Percentiles rank a stretch among this genome's conserved stretches.
Conservation (phyloP, 1,140 invertebrate genomes). For the Zophobas atratus region DNA sequence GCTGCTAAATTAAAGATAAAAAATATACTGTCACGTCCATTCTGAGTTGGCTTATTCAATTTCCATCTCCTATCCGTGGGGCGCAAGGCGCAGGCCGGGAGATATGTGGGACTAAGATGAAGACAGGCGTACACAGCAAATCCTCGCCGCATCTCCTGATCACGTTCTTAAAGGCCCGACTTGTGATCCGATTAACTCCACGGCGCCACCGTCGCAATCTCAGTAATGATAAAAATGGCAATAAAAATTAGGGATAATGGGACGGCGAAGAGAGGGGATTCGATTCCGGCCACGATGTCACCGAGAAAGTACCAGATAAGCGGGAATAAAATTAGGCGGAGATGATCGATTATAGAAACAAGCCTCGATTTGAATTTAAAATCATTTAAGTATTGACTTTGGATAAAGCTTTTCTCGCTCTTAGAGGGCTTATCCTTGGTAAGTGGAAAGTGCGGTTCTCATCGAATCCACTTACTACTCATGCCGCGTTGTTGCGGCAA, state of each 20-base stretch:
- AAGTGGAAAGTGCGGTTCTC: conserved; percentile 63
- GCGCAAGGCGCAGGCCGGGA: conserved; percentile 47
- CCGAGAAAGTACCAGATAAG: conserved; percentile 53
- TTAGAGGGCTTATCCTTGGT: conserved; percentile 58
- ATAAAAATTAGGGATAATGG: conserved; percentile 68
- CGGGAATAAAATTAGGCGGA: conserved; percentile 59
- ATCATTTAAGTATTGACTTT: conserved; percentile 64
- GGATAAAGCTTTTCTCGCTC: conserved; percentile 58
- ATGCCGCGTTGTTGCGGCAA: conserved; percentile 37
- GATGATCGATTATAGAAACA: conserved; percentile 62
- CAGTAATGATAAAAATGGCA: conserved; percentile 67
- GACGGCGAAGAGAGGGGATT: conserved; percentile 47
- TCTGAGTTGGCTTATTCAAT: conserved; percentile 66
- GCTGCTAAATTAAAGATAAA: conserved; percentile 68
- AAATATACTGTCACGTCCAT: conserved; percentile 67
- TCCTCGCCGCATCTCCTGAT: conserved; percentile 63
- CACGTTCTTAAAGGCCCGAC: conserved; percentile 64
- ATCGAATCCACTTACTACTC: conserved; percentile 58
- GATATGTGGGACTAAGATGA: conserved; percentile 61
- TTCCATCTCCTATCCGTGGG: conserved; percentile 60
- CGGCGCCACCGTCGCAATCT: conserved; percentile 65
- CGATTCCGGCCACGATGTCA: conserved; percentile 56
- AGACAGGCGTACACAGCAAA: conserved; percentile 63
- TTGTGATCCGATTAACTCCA: conserved; percentile 67
- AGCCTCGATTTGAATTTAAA: conserved; percentile 64